Base-by-base conservation (phyloP, 2,113 vertebrate genomes). In the Apus apus region DNA sequence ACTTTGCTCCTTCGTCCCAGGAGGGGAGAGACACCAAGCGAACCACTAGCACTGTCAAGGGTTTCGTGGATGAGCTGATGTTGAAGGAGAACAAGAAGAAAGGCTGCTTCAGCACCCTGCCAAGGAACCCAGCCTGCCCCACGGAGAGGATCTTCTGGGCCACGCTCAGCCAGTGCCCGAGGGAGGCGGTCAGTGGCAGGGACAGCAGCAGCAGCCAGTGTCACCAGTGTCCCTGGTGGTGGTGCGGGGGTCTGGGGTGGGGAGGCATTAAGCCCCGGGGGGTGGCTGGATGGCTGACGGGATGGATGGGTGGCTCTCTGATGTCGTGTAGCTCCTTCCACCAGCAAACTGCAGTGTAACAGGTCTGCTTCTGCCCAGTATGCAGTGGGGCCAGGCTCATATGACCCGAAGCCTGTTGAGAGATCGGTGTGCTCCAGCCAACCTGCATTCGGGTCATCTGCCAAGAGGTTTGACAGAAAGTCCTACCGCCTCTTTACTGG, bases 61-160 rank as follows among this genome's bases (percentile, higher is more conserved):
- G 93, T 75, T 98, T 98, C 15, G 58, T 93, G 75, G 97, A 98
- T 0, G 85, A 97, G 45, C 88, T 98, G 79, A 72, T 79, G 21
- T 94, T 84, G 4, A 71, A 11, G 11, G 73, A 96, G 38, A 98
- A 95, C 54, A 97, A 92, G 90, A 98, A 96, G 29, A 97, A 90
- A 20, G 98, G 98, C 2, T 26, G 95, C 48, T 98, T 98, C 88
- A 96, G 98, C 6, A 97, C 73, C 13, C 40, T 96, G 26, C 27
- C 89, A 2, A 98, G 97, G 62, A 96, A 96, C 81, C 97, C 92
- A 0, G 23, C 70, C 34, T 76, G 65, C 20, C 97, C 97, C 34
- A 60, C 75, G 0, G 97, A 98, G 72, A 97, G 97, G 80, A 97
- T 98, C 82, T 98, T 92, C 94, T 98, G 97, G 96, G 62, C 91